phyloP scores from a whole-genome alignment of 2,113 vertebrate genomes.

The Cebus imitator region DNA sequence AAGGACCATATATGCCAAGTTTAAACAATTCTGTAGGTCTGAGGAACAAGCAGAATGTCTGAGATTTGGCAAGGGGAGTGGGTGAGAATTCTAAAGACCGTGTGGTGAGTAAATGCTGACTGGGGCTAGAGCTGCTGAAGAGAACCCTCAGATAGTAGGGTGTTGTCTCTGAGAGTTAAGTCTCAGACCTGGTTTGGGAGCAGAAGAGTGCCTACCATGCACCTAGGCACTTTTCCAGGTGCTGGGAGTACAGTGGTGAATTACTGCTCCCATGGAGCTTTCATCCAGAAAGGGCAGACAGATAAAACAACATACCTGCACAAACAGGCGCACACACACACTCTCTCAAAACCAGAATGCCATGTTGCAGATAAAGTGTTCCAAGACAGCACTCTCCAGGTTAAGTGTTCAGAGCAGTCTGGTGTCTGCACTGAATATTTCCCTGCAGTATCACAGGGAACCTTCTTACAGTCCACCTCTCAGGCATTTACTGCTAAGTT shows the following conservation, averaged over 20 bases:
- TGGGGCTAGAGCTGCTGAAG: neutral
- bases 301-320: neutral
- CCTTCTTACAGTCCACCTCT: neutral
- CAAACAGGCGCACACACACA: neutral
- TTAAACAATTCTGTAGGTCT: neutral
- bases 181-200: neutral
- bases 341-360: neutral
- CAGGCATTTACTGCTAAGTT: neutral
- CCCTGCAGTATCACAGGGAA: fast-evolving
- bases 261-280: neutral
- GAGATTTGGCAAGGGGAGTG: neutral
- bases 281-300: neutral
- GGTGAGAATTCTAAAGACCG: neutral
- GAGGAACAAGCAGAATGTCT: neutral
- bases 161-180: neutral
- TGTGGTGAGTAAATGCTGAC: neutral
- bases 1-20: neutral
- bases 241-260: neutral
- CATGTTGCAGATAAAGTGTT: neutral
- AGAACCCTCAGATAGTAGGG: neutral
- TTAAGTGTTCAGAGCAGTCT: neutral
- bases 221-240: neutral
- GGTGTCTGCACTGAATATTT: neutral
- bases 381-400: neutral
- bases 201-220: neutral